Percentiles rank a stretch among this genome's conserved stretches.
phyloP scores from a whole-genome alignment of 2,113 vertebrate genomes.

The Nettapus auritus region DNA sequence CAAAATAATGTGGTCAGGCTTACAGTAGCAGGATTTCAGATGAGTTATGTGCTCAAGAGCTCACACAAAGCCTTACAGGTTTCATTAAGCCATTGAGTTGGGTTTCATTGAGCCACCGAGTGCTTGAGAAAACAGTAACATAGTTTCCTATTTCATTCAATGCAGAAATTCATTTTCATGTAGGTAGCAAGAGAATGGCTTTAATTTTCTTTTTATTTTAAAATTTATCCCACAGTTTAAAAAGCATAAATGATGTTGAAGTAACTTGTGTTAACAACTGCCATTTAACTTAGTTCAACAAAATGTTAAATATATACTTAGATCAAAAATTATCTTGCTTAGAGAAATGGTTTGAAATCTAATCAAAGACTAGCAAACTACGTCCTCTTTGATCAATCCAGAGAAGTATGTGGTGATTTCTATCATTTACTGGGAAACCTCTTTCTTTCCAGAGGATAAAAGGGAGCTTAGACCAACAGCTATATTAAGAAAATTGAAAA shows the following conservation, averaged over 20 bases:
- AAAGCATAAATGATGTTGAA: background rate
- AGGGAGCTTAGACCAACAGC: background rate
- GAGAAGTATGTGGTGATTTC: background rate
- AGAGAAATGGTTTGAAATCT: background rate
- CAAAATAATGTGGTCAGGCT: conserved; percentile 26
- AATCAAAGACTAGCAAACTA: background rate
- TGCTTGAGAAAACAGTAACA: background rate
- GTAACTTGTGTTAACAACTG: background rate
- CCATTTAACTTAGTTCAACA: background rate
- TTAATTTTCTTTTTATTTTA: background rate
- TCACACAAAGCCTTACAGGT: background rate
- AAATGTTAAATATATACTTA: background rate
- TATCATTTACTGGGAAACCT: background rate
- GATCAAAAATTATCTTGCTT: background rate
- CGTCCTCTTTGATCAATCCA: background rate
- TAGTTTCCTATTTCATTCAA: background rate
- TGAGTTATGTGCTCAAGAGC: background rate
- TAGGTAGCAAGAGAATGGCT: background rate
- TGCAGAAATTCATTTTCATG: background rate
- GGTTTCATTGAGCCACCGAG: background rate
- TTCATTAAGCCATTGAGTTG: background rate
- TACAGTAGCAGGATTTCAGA: background rate
- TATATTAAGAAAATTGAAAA: background rate
- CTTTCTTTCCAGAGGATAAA: background rate
- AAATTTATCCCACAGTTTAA: background rate